Base-by-base conservation (phyloP, 2,113 vertebrate genomes). In the Psittacus erithacus region DNA sequence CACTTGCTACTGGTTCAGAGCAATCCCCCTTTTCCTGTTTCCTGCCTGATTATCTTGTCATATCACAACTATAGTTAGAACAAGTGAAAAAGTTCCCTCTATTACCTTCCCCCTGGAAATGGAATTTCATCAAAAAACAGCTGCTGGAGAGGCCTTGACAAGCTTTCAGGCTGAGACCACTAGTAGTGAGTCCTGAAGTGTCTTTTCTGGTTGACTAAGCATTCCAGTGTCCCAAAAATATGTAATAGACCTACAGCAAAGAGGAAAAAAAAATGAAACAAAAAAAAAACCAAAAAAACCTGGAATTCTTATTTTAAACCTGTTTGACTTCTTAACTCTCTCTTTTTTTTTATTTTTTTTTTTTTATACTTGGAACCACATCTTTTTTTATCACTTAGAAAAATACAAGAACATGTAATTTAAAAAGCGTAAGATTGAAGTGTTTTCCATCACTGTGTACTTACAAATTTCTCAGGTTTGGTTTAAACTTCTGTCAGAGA, bases 281-380 rank as follows among this genome's bases (percentile, higher is more conserved):
- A 0, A 4, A 35, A 9, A 7, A 4, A 39, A 4, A 1, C 2
- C 4, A 38, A 38, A 38, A 27, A 2, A 12, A 19, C 4, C 7
- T 55, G 13, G 5, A 49, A 22, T 46, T 77, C 39, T n/a, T 57
- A 22, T 70, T 93, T 65, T 33, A 47, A 60, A 73, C 1, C 3
- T 49, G 3, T n/a, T 59, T 73, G 4, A 59, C 6, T 70, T 65
- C 17, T 43, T 83, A 35, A 13, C 4, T 41, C 17, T 31, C 11
- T 17, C 22, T 28, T 27, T 12, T 38, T 38, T 38, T 38, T 38
- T 38, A 9, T 50, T 50, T 27, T 2, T 7, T 70, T 24, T n/a
- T 60, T 55, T 31, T 28, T 10, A 25, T 33, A 0, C 17, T 67
- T 62, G 6, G 1, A 71, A 47, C 7, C 8, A 60, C 4, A 46